A percentile compares a stretch with the other conserved stretches of the same genome.
Evolutionary conservation across 2,113 vertebrate genomes (phyloP).

Genomic region (Notarius lentiginosus): DNA sequence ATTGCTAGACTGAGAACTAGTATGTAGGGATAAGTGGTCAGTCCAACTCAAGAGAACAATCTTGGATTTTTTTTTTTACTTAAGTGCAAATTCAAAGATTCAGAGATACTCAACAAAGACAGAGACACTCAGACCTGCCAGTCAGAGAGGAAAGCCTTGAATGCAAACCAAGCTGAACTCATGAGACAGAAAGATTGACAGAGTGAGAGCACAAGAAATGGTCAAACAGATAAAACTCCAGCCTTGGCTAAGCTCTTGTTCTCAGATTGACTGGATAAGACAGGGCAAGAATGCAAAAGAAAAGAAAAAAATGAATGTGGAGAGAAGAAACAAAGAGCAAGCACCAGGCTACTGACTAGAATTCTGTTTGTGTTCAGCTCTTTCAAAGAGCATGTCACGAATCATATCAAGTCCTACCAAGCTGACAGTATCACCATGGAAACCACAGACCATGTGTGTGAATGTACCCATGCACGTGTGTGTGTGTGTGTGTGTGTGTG

Average conservation of each 20-base stretch:
- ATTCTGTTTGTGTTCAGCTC: slow-evolving; percentile 33
- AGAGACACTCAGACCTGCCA: not conserved
- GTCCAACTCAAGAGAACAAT: not conserved
- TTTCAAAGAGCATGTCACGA: slow-evolving; percentile 27
- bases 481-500: not conserved
- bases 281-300: slow-evolving; percentile 8
- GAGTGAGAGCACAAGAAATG: not conserved
- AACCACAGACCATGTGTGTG: slow-evolving; percentile 2
- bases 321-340: slow-evolving; percentile 34
- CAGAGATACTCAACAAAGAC: not conserved
- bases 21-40: not conserved
- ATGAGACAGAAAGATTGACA: not conserved
- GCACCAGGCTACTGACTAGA: slow-evolving; percentile 13
- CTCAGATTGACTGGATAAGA: slow-evolving; percentile 36
- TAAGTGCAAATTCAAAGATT: too few species aligned
- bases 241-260: slow-evolving; percentile 41
- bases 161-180: not conserved
- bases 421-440: slow-evolving; percentile 24
- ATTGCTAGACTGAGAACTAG: not conserved
- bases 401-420: not conserved
- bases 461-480: not conserved
- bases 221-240: slow-evolving; percentile 42
- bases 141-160: not conserved
- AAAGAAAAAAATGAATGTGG: slow-evolving; percentile 17
- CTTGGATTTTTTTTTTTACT: not conserved